A percentile compares a stretch with the other conserved stretches of the same genome.
phyloP scores from a whole-genome alignment of 2,797 vertebrate genomes.

The Serranus cabrilla region DNA sequence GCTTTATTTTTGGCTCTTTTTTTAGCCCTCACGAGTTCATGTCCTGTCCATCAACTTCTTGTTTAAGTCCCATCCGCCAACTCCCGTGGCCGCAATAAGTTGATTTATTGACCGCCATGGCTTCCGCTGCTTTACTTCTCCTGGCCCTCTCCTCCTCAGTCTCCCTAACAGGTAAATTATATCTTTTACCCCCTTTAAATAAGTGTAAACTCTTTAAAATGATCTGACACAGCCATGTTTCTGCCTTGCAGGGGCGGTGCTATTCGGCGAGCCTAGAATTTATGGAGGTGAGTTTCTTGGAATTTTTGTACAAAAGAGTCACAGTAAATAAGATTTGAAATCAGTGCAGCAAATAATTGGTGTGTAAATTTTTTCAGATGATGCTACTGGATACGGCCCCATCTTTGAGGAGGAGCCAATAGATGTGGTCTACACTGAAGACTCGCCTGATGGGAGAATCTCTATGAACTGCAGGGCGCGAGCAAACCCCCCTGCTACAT shows the following conservation, averaged over 20 bases:
- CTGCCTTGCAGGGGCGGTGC: conserved; percentile 73
- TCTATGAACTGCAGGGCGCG: conserved; percentile 97
- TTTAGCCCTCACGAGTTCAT: conserved; percentile 49
- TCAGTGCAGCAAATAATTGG: neutral
- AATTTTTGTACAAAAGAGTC: neutral
- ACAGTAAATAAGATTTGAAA: neutral
- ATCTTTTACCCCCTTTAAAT: neutral
- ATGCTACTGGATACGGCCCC: conserved; percentile 95
- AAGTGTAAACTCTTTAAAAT: neutral
- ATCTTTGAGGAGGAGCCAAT: conserved; percentile 99
- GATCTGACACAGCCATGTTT: neutral
- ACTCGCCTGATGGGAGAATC: conserved; percentile 94
- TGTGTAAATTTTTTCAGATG: conserved; percentile 83
- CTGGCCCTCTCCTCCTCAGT: conserved; percentile 70
- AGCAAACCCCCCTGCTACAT: conserved; percentile 92
- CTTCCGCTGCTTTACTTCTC: conserved; percentile 64
- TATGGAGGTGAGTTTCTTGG: conserved; percentile 74
- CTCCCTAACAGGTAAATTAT: conserved; percentile 72
- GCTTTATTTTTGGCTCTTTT: conserved; percentile 8
- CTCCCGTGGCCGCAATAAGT: conserved; percentile 11
- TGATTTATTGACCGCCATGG: conserved; percentile 68
- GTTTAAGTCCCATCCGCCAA: conserved; percentile 8
- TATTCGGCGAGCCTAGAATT: conserved; percentile 85
- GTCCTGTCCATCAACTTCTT: conserved; percentile 12
- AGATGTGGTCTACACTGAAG: conserved; percentile 95